phyloP scores from a whole-genome alignment of 2,113 vertebrate genomes.

The Atractosteus spatula region DNA sequence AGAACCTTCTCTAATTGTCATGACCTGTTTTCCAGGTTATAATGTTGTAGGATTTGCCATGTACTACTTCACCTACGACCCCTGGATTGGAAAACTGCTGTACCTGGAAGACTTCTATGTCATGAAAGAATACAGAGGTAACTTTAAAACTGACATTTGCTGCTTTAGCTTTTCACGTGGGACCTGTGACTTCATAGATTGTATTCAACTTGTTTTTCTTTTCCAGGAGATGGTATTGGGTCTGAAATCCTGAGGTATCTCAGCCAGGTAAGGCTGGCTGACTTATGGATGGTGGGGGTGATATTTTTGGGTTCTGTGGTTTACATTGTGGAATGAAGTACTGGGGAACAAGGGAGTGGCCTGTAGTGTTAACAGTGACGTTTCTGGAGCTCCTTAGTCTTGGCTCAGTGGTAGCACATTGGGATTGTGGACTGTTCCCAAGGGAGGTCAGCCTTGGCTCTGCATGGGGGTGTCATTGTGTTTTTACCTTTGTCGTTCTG shows the following conservation, averaged over 20 bases:
- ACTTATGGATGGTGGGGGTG: background rate
- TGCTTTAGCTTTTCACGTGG: no score
- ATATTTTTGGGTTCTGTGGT: no score
- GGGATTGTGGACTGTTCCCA: no score
- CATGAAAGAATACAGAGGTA: constrained; percentile 60
- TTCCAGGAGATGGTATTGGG: constrained; percentile 64
- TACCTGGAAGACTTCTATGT: constrained; percentile 78
- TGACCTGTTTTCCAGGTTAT: constrained; percentile 36
- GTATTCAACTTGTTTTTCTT: constrained; percentile 2
- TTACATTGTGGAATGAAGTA: no score
- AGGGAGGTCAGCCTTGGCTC: no score
- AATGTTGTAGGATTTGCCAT: constrained; percentile 63
- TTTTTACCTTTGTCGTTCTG: background rate
- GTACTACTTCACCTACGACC: constrained; percentile 73
- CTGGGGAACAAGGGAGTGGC: no score
- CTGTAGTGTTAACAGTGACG: no score
- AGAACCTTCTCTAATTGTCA: background rate
- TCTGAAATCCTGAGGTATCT: constrained; percentile 66
- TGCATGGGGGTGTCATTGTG: background rate
- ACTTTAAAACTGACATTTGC: no score
- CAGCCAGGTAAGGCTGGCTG: constrained; percentile 61
- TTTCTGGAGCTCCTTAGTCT: no score
- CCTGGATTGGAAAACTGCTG: constrained; percentile 68
- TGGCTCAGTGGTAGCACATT: no score
- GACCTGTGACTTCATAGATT: no score